A percentile compares a stretch with the other conserved stretches of the same genome.
These are phyloP conservation scores for Pholis gunnellus DNA, from an alignment of 2,113 vertebrate genomes.

Conservation along the genomic window DNA sequence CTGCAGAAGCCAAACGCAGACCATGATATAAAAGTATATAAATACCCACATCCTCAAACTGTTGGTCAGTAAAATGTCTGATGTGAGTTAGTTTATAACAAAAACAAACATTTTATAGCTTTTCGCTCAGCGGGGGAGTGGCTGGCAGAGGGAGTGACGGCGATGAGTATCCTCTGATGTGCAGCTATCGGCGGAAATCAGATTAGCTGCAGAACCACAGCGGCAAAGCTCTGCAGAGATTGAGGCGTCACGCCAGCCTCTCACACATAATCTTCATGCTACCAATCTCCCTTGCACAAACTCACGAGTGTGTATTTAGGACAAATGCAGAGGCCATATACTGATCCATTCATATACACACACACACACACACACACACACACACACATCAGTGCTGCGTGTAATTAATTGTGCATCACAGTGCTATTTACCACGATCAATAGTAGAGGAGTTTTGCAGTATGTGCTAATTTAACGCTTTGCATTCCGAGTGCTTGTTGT, in stretches of 20 bases:
- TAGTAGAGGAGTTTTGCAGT: not conserved
- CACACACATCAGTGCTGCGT: not conserved
- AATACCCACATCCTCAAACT: constrained; percentile 14
- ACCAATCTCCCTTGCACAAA: constrained; percentile 26
- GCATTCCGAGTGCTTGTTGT: not conserved
- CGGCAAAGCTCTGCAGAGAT: constrained; percentile 52
- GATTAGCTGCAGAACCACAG: constrained; percentile 59
- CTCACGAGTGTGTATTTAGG: constrained; percentile 5
- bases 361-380: not conserved
- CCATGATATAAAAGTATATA: not conserved
- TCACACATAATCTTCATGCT: constrained; percentile 36
- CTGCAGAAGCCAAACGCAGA: not conserved
- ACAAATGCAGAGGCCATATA: not conserved
- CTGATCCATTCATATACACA: not conserved
- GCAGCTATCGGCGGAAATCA: constrained; percentile 57
- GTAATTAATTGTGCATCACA: constrained; percentile 8
- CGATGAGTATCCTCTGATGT: constrained; percentile 41
- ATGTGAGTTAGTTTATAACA: constrained; percentile 18
- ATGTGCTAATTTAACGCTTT: constrained; percentile 3
- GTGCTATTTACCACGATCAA: not conserved
- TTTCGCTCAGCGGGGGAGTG: constrained; percentile 26
- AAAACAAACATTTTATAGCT: constrained; percentile 7
- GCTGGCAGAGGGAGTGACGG: constrained; percentile 16
- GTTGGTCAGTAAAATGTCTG: constrained; percentile 15
- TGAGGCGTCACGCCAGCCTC: constrained; percentile 34